Base-by-base conservation (phyloP, 2,888 invertebrate species). In the Xestobium rufovillosum region DNA sequence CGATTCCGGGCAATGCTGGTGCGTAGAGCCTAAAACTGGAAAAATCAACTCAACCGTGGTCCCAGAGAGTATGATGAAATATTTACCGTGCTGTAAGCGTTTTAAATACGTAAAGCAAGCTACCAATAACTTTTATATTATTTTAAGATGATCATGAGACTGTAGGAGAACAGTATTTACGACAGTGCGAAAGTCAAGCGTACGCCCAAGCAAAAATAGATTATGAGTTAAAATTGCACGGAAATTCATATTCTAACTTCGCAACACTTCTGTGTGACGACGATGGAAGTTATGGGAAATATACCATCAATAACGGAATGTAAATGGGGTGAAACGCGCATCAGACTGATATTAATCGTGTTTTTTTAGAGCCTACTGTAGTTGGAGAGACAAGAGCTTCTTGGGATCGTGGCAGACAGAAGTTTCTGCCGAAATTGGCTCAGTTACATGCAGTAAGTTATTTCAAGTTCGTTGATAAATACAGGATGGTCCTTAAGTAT, bases 1-100 rank as follows among this genome's bases (percentile, higher is more conserved):
- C 52, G 76, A 78, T 56, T 66, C 70, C 36, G 78, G 74, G 2
- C 55, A 78, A 44, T 83, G 83, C 54, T 82, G 80, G 80, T 83
- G 82, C 58, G 78, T 71, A 2, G 70, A 78, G 19, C 64, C 70
- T 1, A 66, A 56, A 53, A 79, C 76, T 33, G 82, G 82, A 11
- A 68, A 73, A 47, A 69, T 78, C 2, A 62, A 56, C 25, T 66
- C 71, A 8, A 59, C 68, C 26, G 71, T 76, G 1, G 70, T 80
- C 3, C 74, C 73, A 1, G 70, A 76, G 50, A 61, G 57, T 3
- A 69, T 79, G 53, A 75, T 78, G 71, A 63, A 51, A 32, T 62
- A 61, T 43, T 63, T 83, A 31, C 76, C 79, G 2, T 83, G 83
- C 52, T 80, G 81, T 81, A 68, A 65, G 76, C 70, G n/a, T n/a